These are phyloP conservation scores for Leptinotarsa undecemlineata DNA, from an alignment of 1,140 invertebrate species.

Conservation along the genomic window DNA sequence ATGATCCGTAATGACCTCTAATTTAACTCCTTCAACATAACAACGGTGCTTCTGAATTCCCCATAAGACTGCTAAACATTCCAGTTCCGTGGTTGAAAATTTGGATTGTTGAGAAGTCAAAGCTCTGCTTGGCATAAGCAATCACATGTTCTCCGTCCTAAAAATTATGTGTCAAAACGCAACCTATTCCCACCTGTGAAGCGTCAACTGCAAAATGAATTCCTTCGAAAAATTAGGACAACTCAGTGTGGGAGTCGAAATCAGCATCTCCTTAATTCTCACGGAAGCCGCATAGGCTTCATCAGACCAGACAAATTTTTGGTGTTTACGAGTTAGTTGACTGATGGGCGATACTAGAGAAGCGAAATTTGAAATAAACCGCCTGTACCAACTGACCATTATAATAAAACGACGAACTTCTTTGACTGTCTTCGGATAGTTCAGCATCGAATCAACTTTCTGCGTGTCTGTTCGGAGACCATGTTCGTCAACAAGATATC, in stretches of 20 bases:
- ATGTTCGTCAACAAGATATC: background rate
- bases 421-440: conserved; percentile 46
- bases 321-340: background rate
- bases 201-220: conserved; percentile 41
- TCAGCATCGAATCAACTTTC: conserved; percentile 39
- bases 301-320: background rate
- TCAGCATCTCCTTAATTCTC: conserved; percentile 21
- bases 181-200: conserved; percentile 41
- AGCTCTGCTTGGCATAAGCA: conserved; percentile 53
- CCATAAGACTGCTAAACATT: conserved; percentile 55
- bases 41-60: conserved; percentile 53
- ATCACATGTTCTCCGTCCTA: conserved; percentile 47
- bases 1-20: conserved; percentile 59
- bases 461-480: conserved; percentile 8
- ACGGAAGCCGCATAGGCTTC: conserved; percentile 2
- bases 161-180: conserved; percentile 42
- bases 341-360: background rate
- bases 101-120: conserved; percentile 53
- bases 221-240: conserved; percentile 28
- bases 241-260: conserved; percentile 22
- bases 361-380: background rate
- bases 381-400: conserved; percentile 26
- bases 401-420: conserved; percentile 30
- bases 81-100: conserved; percentile 44
- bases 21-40: conserved; percentile 55